These are phyloP conservation scores for Lycopodina hypogea DNA, from an alignment of 37 sponge, comb jelly and placozoan genomes.

Conservation along the genomic window DNA sequence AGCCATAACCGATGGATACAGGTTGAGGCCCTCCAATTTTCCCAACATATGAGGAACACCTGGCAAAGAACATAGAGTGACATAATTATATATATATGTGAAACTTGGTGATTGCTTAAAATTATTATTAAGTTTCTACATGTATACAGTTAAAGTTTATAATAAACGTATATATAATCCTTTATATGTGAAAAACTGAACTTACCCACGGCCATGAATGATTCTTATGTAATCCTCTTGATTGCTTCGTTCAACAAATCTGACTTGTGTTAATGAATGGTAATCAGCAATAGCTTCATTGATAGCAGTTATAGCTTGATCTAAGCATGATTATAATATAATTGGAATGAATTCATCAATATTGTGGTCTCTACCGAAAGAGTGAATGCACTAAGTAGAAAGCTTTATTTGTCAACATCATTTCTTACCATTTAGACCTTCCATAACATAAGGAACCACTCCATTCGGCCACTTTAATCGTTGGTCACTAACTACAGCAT, in stretches of 20 bases:
- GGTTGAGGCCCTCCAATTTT: constrained; percentile 53
- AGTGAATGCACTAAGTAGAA: too few species aligned
- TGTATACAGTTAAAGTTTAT: not conserved
- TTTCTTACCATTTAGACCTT: constrained; percentile 32
- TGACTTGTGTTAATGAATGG: constrained; percentile 37
- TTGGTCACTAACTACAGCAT: constrained; percentile 36
- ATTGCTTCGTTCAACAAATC: constrained; percentile 44
- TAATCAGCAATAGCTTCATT: constrained; percentile 54
- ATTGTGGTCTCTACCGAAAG: too few species aligned
- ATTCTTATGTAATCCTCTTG: constrained; percentile 61
- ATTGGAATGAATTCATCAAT: not conserved
- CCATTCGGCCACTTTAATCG: constrained; percentile 21
- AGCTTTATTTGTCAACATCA: too few species aligned
- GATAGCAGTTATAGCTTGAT: constrained; percentile 48
- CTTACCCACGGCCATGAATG: constrained; percentile 64
- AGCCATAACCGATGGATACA: constrained; percentile 77
- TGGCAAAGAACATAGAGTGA: not conserved
- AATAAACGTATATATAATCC: too few species aligned
- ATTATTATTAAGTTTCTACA: not conserved
- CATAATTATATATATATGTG: too few species aligned
- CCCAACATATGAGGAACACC: constrained; percentile 74
- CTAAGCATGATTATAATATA: not conserved
- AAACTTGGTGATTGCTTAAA: not conserved
- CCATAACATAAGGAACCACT: constrained; percentile 35
- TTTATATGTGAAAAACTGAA: too few species aligned